Base-by-base conservation (phyloP, 2,888 invertebrate species). In the Agrenia bidenticulata region DNA sequence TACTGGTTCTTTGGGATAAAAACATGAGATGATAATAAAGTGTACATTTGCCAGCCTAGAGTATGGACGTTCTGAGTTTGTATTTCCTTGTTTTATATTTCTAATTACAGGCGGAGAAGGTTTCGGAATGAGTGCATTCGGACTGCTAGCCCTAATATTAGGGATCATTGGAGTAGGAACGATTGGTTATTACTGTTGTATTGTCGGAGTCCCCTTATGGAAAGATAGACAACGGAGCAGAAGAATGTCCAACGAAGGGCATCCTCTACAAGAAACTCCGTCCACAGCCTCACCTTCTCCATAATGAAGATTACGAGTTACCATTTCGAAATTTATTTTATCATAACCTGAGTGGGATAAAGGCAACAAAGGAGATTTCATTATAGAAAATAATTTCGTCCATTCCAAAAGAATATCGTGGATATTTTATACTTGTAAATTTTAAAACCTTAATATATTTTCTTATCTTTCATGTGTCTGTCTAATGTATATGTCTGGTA, bases 251-350 rank as follows among this genome's bases (percentile, higher is more conserved):
- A 63, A 70, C 21, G 71, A 71, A 42, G 68, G 66, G 21, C 58
- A 70, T 11, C 71, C 74, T 0, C 64, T 74, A 11, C 73, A 73
- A 26, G 72, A 74, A 51, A 74, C 72, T 4, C 71, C 74, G 11
- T 72, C 73, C 4, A 73, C 73, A 9, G 73, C 72, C 2, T 70
- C 73, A 2, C 75, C 75, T n/a, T 73, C 73, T 9, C 74, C 72
- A 21, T 73, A 67, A 67, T 32, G 32, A 32, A 7, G 32, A 32
- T 21, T 13, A 55, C 21, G 11, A 7, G 32, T 7, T 11, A 11
- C 32, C 32, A 32, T 32, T 53, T 53, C 24, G 2, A 53, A 21
- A 53, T 26, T 27, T n/a, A n/a, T n/a, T n/a, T n/a, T n/a, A n/a
- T n/a, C n/a, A n/a, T n/a, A n/a, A n/a, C n/a, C n/a, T n/a, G n/a